Evolutionary conservation across 2,888 invertebrate species (phyloP).

Genomic region (Cosmia pyralina): DNA sequence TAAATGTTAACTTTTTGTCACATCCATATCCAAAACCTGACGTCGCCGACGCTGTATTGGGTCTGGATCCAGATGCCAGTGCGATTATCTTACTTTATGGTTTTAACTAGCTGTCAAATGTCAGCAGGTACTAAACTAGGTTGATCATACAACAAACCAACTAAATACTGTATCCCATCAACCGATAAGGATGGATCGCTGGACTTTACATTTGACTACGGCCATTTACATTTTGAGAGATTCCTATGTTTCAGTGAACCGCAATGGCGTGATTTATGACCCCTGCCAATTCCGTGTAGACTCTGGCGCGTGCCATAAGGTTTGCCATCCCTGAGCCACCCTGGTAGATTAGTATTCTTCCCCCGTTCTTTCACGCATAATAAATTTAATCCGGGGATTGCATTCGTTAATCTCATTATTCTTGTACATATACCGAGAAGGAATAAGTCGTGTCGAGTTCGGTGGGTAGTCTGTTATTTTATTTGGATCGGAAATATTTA

Average conservation of each 20-base stretch:
- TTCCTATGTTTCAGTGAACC: slow-evolving; percentile 54
- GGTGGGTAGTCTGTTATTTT: slow-evolving; percentile 13
- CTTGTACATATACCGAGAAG: slow-evolving; percentile 59
- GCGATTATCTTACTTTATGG: too few species aligned
- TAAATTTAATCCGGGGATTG: slow-evolving; percentile 70
- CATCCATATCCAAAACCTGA: background rate
- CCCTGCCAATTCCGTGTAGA: slow-evolving; percentile 54
- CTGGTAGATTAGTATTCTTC: slow-evolving; percentile 66
- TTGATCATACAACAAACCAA: background rate
- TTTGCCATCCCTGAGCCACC: slow-evolving; percentile 55
- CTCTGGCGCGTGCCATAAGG: slow-evolving; percentile 48
- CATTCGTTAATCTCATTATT: slow-evolving; percentile 70
- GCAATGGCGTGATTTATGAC: slow-evolving; percentile 55
- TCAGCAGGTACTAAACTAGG: background rate
- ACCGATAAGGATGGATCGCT: background rate
- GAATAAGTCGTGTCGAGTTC: slow-evolving; percentile 43
- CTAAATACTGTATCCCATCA: too few species aligned
- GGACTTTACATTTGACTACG: slow-evolving; percentile 8
- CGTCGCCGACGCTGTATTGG: too few species aligned
- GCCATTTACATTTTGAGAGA: slow-evolving; percentile 51
- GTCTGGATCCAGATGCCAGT: too few species aligned
- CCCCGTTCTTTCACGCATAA: slow-evolving; percentile 68
- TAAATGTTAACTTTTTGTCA: background rate
- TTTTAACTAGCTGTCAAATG: too few species aligned
- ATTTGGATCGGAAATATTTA: slow-evolving; percentile 25